Conservation (phyloP, 1,140 invertebrate species). For the Proales similis region DNA sequence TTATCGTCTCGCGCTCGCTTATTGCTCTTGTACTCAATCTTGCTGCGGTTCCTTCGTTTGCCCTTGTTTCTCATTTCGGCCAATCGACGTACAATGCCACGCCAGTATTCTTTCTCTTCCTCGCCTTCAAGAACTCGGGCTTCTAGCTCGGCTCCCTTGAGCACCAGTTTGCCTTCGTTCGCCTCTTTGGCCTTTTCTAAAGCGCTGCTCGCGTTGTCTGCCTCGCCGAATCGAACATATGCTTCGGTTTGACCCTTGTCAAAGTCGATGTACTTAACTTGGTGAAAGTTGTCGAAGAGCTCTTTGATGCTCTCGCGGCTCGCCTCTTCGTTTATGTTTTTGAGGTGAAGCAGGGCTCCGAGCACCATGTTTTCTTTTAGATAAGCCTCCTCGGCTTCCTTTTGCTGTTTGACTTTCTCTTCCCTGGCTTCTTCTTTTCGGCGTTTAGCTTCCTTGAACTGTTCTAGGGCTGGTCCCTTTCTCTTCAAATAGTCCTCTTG, state of each 20-base stretch:
- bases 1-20: slow-evolving; percentile 4
- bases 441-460: slow-evolving; percentile 23
- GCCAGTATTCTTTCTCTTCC: slow-evolving; percentile 32
- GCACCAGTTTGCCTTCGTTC: neutral
- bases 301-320: slow-evolving; percentile 37
- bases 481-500: slow-evolving; percentile 35
- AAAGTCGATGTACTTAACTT: slow-evolving; percentile 13
- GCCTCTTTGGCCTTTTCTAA: slow-evolving; percentile 14
- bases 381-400: slow-evolving; percentile 17
- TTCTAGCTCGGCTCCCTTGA: neutral
- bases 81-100: slow-evolving; percentile 8
- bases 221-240: slow-evolving; percentile 24
- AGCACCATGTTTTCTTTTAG: slow-evolving; percentile 11
- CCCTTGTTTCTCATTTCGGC: neutral
- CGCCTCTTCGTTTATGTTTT: neutral
- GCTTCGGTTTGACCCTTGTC: slow-evolving; percentile 25
- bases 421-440: slow-evolving; percentile 27
- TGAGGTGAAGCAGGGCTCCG: slow-evolving; percentile 23
- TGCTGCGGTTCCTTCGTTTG: neutral
- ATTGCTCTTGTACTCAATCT: slow-evolving; percentile 11
- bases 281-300: slow-evolving; percentile 10
- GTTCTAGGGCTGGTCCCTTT: slow-evolving; percentile 19
- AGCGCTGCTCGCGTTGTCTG: slow-evolving; percentile 14
- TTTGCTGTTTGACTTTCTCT: slow-evolving; percentile 22
- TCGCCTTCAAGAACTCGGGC: slow-evolving; percentile 29